Conservation (phyloP, 64 coral and sea anemone genomes). For the Catalaphyllia jardinei region DNA sequence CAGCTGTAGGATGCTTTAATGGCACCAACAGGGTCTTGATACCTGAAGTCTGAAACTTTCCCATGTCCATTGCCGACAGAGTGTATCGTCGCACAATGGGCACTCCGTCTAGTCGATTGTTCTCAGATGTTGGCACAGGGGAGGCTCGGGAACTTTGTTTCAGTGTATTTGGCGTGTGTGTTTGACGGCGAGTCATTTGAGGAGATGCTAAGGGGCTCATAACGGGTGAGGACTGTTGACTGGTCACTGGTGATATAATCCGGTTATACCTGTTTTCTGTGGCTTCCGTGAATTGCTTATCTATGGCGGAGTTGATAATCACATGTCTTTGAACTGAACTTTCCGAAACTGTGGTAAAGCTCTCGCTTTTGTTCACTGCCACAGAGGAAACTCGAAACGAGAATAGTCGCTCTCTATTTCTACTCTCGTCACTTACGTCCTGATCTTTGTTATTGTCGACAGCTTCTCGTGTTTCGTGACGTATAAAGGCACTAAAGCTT, state of each 20-base stretch:
- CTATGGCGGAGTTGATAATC: neutral
- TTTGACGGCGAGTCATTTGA: neutral
- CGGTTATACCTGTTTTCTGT: neutral
- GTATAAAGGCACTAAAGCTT: neutral
- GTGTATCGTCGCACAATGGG: constrained; percentile 28
- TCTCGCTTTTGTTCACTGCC: neutral
- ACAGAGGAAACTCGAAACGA: neutral
- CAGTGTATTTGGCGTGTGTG: neutral
- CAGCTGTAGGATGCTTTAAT: neutral
- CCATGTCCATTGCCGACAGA: constrained; percentile 23
- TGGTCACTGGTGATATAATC: neutral
- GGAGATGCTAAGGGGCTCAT: neutral
- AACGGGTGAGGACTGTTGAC: neutral
- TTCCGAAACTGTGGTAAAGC: neutral
- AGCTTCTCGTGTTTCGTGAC: neutral
- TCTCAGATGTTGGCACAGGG: neutral
- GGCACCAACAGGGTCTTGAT: neutral
- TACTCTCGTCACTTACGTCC: neutral
- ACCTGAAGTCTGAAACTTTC: neutral
- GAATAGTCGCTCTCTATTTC: neutral
- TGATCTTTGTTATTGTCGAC: neutral
- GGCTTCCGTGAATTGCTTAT: neutral
- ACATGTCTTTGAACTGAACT: neutral
- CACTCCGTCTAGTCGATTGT: neutral
- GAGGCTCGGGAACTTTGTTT: constrained; percentile 17